phyloP scores from a whole-genome alignment of 2,888 invertebrate genomes.

The Parnassius orleans region DNA sequence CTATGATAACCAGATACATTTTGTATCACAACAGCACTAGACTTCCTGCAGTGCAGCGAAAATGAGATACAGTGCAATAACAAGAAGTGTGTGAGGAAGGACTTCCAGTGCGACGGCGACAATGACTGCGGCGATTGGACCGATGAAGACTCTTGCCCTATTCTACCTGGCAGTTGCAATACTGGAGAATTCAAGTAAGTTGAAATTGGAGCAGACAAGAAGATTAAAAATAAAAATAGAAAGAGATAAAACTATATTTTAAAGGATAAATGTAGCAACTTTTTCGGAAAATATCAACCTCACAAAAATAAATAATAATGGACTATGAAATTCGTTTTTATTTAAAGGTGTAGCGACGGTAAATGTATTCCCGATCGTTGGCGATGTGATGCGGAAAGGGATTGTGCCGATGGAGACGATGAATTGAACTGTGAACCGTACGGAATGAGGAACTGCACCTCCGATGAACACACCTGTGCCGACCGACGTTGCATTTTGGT shows the following conservation, averaged over 20 bases:
- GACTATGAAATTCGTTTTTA: neutral
- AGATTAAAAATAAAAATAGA: too few relatives aligned
- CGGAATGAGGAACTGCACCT: slow-evolving; percentile 84
- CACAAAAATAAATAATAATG: too few relatives aligned
- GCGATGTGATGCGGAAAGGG: slow-evolving; percentile 89
- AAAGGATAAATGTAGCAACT: too few relatives aligned
- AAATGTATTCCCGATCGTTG: slow-evolving; percentile 90
- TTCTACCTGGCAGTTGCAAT: slow-evolving; percentile 84
- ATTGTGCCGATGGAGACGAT: slow-evolving; percentile 90
- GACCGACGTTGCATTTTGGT: slow-evolving; percentile 89
- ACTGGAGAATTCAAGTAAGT: slow-evolving; percentile 86
- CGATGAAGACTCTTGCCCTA: slow-evolving; percentile 90
- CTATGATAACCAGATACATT: too few relatives aligned
- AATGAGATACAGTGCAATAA: slow-evolving; percentile 88
- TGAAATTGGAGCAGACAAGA: neutral
- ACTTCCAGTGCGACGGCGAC: slow-evolving; percentile 91
- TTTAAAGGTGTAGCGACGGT: slow-evolving; percentile 83
- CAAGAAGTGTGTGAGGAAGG: slow-evolving; percentile 86
- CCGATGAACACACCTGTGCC: slow-evolving; percentile 87
- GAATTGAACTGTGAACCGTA: slow-evolving; percentile 85
- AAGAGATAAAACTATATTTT: too few relatives aligned
- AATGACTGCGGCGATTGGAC: slow-evolving; percentile 94
- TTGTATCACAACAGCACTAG: slow-evolving; percentile 48
- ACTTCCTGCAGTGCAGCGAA: slow-evolving; percentile 84
- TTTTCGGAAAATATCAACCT: too few relatives aligned